Conservation (phyloP, 2,888 invertebrate species). For the Hololepta plana region DNA sequence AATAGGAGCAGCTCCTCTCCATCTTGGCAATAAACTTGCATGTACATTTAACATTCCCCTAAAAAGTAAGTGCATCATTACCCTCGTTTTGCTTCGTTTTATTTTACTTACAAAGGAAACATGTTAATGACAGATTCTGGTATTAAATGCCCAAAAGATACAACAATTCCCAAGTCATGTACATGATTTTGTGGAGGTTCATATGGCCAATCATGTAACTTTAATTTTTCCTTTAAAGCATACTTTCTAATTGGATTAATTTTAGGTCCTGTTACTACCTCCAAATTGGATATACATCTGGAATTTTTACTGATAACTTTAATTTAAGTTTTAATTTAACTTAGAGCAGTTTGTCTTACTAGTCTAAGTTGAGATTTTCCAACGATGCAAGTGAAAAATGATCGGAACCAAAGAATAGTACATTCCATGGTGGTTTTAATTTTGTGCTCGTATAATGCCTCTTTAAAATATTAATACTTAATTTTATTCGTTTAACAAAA, state of each 20-base stretch:
- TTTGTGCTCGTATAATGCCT: too few relatives aligned
- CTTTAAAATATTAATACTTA: too few relatives aligned
- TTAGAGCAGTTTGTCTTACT: constrained; percentile 38
- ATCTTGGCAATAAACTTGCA: constrained; percentile 76
- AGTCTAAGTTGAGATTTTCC: constrained; percentile 42
- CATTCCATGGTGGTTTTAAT: constrained; percentile 38
- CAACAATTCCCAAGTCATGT: constrained; percentile 78
- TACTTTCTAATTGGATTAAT: constrained; percentile 47
- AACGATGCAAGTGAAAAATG: constrained; percentile 62
- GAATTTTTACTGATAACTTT: not conserved
- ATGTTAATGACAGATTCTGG: constrained; percentile 52
- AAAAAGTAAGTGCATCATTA: constrained; percentile 17
- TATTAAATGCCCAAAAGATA: constrained; percentile 86
- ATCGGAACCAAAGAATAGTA: constrained; percentile 80
- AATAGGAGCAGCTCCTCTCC: constrained; percentile 89
- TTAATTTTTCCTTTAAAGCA: constrained; percentile 41
- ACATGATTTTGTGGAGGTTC: constrained; percentile 19
- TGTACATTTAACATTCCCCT: constrained; percentile 91
- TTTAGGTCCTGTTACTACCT: constrained; percentile 52
- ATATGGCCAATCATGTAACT: constrained; percentile 47
- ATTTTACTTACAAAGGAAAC: constrained; percentile 62
- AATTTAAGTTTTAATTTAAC: constrained; percentile 1
- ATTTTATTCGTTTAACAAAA: too few relatives aligned
- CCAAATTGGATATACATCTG: constrained; percentile 33
- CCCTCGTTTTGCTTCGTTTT: too few relatives aligned